A percentile compares a stretch with the other conserved stretches of the same genome.
Evolutionary conservation across 92 coral and sea anemone species (phyloP).

Genomic region (Zoanthus sansibaricus): DNA sequence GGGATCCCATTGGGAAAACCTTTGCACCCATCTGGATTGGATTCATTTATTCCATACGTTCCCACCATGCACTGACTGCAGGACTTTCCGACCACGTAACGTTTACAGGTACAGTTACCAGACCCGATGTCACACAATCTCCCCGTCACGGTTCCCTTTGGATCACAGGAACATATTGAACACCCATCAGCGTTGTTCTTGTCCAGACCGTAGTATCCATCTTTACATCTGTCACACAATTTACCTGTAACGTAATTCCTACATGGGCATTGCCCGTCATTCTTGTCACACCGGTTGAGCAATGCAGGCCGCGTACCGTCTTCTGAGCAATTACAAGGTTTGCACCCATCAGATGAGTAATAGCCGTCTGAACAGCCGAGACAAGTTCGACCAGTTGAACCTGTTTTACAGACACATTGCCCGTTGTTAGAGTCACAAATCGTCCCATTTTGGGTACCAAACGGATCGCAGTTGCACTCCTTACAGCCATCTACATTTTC

Average conservation of each 20-base stretch:
- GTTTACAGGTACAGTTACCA: slow-evolving; percentile 92
- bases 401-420: slow-evolving; percentile 83
- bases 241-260: slow-evolving; percentile 76
- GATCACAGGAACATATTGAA: slow-evolving; percentile 82
- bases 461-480: slow-evolving; percentile 85
- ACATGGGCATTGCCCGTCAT: slow-evolving; percentile 80
- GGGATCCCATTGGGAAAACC: slow-evolving; percentile 86
- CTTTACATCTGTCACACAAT: slow-evolving; percentile 82
- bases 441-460: slow-evolving; percentile 69
- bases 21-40: slow-evolving; percentile 86
- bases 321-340: slow-evolving; percentile 84
- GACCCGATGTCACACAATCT: slow-evolving; percentile 78
- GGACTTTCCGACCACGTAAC: slow-evolving; percentile 74
- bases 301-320: slow-evolving; percentile 72
- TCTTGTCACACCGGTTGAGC: slow-evolving; percentile 68
- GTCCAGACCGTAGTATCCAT: slow-evolving; percentile 80
- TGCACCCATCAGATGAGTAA: slow-evolving; percentile 82
- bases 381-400: slow-evolving; percentile 85
- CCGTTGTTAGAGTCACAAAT: slow-evolving; percentile 80
- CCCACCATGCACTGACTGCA: slow-evolving; percentile 87
- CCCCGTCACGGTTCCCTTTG: slow-evolving; percentile 84
- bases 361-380: slow-evolving; percentile 79
- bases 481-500: slow-evolving; percentile 77
- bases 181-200: slow-evolving; percentile 82
- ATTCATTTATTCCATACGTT: slow-evolving; percentile 75